A percentile compares a stretch with the other conserved stretches of the same genome.
Conservation (phyloP, 2,113 vertebrate genomes). For the Elachura formosa region DNA sequence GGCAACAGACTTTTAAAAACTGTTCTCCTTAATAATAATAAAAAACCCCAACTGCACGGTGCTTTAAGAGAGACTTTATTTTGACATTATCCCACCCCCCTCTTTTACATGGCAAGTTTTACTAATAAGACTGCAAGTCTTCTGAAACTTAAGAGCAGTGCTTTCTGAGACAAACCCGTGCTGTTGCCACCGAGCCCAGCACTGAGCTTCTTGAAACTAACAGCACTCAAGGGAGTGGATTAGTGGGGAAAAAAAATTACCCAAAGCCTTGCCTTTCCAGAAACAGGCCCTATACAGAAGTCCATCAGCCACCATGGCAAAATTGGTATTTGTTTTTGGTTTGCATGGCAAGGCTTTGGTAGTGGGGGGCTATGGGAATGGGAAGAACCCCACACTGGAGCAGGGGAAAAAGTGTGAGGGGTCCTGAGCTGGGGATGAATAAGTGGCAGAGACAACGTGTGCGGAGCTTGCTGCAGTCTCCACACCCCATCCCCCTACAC, state of each 20-base stretch:
- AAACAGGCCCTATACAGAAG: background rate
- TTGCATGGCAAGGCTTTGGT: background rate
- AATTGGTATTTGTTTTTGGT: background rate
- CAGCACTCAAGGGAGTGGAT: background rate
- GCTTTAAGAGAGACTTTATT: slow-evolving; percentile 52
- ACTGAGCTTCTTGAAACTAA: background rate
- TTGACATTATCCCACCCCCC: slow-evolving; percentile 58
- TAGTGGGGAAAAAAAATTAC: background rate
- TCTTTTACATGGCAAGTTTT: slow-evolving; percentile 30
- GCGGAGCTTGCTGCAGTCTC: background rate
- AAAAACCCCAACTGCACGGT: background rate
- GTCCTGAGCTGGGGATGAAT: background rate
- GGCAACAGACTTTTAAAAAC: slow-evolving; percentile 64
- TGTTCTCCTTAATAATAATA: slow-evolving; percentile 53
- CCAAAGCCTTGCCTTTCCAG: background rate
- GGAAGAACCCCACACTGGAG: background rate
- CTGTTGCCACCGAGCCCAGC: background rate
- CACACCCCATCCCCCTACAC: fast-evolving
- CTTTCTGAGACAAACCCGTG: background rate
- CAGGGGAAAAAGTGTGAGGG: background rate
- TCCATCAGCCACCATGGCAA: background rate
- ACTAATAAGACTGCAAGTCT: slow-evolving; percentile 10
- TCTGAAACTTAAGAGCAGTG: background rate
- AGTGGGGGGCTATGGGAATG: background rate
- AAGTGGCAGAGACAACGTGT: fast-evolving